Percentiles rank a stretch among this genome's conserved stretches.
These are phyloP conservation scores for Nymphalis c-album DNA, from an alignment of 2,888 invertebrate species.

Conservation along the genomic window DNA sequence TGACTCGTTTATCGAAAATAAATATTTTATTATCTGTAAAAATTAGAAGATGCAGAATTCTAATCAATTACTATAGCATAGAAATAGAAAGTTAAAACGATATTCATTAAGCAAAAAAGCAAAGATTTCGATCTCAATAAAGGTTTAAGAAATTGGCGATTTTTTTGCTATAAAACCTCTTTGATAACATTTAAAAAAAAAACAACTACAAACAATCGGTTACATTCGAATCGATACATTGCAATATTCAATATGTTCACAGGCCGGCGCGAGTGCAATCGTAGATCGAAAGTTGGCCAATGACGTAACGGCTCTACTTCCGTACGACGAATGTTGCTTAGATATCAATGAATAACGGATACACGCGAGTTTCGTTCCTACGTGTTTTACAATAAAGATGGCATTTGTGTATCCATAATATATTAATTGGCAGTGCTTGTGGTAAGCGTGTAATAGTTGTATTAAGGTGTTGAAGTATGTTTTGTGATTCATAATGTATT, in stretches of 20 bases:
- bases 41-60: no score
- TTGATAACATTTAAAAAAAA: conserved; percentile 2
- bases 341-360: neutral
- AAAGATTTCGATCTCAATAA: no score
- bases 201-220: neutral
- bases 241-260: conserved; percentile 26
- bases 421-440: neutral
- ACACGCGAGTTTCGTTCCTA: conserved; percentile 1
- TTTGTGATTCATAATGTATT: conserved; percentile 1
- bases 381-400: neutral
- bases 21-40: no score
- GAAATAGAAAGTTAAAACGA: no score
- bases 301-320: conserved; percentile 39
- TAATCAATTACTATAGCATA: no score
- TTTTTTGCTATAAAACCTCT: neutral
- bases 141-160: neutral
- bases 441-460: neutral
- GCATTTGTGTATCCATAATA: neutral
- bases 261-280: conserved; percentile 23
- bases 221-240: conserved; percentile 18
- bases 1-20: no score
- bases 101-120: no score
- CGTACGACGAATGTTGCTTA: conserved; percentile 11
- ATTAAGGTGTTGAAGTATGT: conserved; percentile 4
- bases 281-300: conserved; percentile 41